Conservation (phyloP, 1,140 invertebrate species). For the Pissodes strobi region DNA sequence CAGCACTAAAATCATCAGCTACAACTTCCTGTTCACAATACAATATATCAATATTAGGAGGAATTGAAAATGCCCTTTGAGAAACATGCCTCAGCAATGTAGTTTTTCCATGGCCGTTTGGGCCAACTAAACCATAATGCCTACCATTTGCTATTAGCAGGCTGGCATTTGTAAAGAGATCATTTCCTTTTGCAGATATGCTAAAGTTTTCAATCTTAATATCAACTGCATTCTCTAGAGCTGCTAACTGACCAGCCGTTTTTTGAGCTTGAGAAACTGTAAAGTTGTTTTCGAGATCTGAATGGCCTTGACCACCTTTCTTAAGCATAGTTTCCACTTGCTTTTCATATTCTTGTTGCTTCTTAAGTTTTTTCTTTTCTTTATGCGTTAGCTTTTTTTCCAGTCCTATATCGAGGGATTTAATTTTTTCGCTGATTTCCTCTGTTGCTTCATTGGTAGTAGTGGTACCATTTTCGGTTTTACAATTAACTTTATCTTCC, state of each 20-base stretch:
- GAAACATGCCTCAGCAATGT: constrained; percentile 93
- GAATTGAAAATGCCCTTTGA: constrained; percentile 86
- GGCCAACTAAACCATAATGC: constrained; percentile 96
- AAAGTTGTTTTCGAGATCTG: constrained; percentile 91
- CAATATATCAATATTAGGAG: constrained; percentile 95
- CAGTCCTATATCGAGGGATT: constrained; percentile 34
- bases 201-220: constrained; percentile 99
- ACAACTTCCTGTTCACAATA: constrained; percentile 99
- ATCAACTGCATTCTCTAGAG: constrained; percentile 93
- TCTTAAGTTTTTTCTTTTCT: constrained; percentile 93
- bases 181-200: constrained; percentile 96
- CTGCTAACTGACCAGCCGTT: constrained; percentile 78
- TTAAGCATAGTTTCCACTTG: constrained; percentile 87
- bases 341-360: constrained; percentile 89
- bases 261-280: constrained; percentile 94
- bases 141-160: constrained; percentile 91
- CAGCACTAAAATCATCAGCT: constrained; percentile 88
- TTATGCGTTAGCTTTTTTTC: constrained; percentile 88
- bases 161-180: constrained; percentile 96
- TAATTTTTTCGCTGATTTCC: constrained; percentile 35
- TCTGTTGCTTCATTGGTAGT: not conserved
- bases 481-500: not conserved
- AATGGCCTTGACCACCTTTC: constrained; percentile 85
- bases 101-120: constrained; percentile 99
- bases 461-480: too few relatives aligned